Base-by-base conservation (phyloP, 2,888 invertebrate genomes). In the Ochlodes sylvanus region DNA sequence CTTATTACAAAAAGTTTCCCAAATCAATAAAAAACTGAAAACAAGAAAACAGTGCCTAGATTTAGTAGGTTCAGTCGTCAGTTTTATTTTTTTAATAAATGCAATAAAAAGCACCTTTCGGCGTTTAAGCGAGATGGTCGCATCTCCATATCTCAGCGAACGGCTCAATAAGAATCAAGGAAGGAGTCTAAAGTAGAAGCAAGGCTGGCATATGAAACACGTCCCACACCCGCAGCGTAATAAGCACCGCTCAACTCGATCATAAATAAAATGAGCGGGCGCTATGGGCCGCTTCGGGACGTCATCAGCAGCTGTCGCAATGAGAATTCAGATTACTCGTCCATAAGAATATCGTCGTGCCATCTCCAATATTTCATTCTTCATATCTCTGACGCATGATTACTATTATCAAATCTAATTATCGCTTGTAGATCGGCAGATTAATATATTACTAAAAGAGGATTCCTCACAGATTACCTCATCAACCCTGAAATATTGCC, bases 251-350 rank as follows among this genome's bases (percentile, higher is more conserved):
- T 89, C 86, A 88, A 89, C 85, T 86, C 79, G 84, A 82, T 86
- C 88, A 88, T 90, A 90, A 91, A 91, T 91, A 91, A 92, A 89
- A 87, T 83, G 85, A 82, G 78, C 78, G 75, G 82, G 82, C 84
- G 85, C 86, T 85, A 87, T 84, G 84, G 85, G 79, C 84, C 50
- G 79, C 81, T 85, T 80, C 81, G 79, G 82, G 81, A 82, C 88
- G 67, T 89, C 91, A 88, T 78, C 78, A 79, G 75, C 90, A 91
- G 88, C 86, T 88, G 91, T 83, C 85, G 86, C 85, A 71, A 77
- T 76, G 75, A 78, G 79, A 81, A 80, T 81, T 81, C 81, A 79
- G 80, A 77, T 76, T 74, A 74, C 7, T 47, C 76, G 77, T 76
- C 81, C 75, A 83, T 82, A 83, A 85, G 85, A 87, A 86, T 83